Conservation (phyloP, 2,797 vertebrate species). For the Gymnocypris eckloni region DNA sequence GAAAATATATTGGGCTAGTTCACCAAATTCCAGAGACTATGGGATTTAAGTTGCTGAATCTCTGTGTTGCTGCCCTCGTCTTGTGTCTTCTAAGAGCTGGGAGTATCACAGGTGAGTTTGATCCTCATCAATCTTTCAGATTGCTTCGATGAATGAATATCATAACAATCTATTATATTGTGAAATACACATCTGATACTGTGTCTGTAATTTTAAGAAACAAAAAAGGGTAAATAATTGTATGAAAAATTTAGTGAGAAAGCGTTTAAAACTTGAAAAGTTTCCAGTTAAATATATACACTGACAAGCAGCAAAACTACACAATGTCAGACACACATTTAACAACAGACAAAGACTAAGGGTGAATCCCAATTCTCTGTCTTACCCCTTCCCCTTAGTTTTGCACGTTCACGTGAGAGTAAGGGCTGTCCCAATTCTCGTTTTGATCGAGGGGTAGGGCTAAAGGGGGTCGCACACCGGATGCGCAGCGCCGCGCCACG, state of each 20-base stretch:
- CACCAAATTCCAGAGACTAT: not conserved
- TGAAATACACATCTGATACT: not conserved
- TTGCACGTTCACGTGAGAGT: too few relatives aligned
- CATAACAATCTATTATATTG: not conserved
- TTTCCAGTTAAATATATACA: not conserved
- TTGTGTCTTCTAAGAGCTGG: not conserved
- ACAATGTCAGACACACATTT: not conserved
- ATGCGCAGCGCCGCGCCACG: too few relatives aligned
- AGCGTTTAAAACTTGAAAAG: not conserved
- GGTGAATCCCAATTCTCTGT: too few relatives aligned
- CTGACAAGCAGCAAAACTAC: not conserved
- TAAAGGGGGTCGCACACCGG: too few relatives aligned
- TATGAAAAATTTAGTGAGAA: not conserved
- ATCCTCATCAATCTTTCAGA: not conserved
- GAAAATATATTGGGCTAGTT: not conserved
- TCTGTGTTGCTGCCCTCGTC: not conserved
- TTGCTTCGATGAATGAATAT: not conserved
- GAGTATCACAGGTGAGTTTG: conserved; percentile 16
- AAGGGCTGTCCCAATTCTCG: too few relatives aligned
- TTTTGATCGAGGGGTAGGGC: too few relatives aligned
- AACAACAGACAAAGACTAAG: not conserved
- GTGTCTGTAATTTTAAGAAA: not conserved
- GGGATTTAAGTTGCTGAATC: not conserved
- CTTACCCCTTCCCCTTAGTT: too few relatives aligned
- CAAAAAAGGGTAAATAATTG: not conserved